These are phyloP conservation scores for Peromyscus eremicus DNA, from an alignment of 2,797 vertebrate genomes.

Conservation along the genomic window DNA sequence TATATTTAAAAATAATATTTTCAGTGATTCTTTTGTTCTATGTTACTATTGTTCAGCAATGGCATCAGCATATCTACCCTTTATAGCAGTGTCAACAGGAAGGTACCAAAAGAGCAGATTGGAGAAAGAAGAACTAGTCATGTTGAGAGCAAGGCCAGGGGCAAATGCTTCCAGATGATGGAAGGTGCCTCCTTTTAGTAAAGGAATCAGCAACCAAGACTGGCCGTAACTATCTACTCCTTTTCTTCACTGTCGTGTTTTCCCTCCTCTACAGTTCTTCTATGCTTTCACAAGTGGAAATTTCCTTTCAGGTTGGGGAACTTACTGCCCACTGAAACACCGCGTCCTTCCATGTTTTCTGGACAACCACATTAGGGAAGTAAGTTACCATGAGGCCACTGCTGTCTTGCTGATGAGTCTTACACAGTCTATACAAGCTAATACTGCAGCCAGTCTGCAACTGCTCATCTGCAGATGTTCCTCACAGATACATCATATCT, in stretches of 20 bases:
- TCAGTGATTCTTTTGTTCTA: neutral
- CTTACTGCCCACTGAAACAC: neutral
- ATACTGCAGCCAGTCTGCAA: neutral
- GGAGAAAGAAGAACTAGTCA: neutral
- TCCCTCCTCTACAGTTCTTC: neutral
- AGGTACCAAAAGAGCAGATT: neutral
- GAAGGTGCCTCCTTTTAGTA: neutral
- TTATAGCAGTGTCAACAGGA: neutral
- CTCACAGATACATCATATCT: slow-evolving; percentile 29
- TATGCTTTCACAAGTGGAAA: neutral
- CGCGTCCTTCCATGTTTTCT: neutral
- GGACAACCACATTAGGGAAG: neutral
- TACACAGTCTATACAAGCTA: neutral
- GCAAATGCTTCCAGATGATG: neutral
- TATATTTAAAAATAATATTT: slow-evolving; percentile 10
- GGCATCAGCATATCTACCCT: neutral
- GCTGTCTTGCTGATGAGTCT: neutral
- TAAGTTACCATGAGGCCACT: neutral
- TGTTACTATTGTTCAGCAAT: neutral
- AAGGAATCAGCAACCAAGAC: neutral
- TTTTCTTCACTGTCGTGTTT: neutral
- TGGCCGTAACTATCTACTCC: neutral
- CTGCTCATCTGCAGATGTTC: neutral
- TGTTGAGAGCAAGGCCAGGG: neutral
- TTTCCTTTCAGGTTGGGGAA: neutral